Evolutionary conservation across 2,888 invertebrate species (phyloP), one percentile per base, ranked within the genome.

Genomic region (Torymus auratus): DNA sequence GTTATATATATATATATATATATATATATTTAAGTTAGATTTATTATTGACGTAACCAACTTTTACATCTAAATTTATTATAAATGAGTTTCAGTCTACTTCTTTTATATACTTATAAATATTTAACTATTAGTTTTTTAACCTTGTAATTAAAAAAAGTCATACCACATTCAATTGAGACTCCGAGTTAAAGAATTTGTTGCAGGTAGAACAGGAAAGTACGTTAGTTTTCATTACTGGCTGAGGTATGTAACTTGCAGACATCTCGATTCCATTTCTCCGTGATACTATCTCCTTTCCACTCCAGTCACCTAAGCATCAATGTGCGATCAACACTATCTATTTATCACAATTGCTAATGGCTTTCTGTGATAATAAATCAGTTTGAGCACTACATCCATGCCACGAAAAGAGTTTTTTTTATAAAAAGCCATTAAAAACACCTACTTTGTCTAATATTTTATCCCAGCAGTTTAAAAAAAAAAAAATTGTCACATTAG

Each of bases 271-370:
- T n/a, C 17, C 11, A 14, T 28, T 53, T 13, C 70, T 78, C 23
- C 56, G 58, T 56, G 82, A 82, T 28, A 82, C 72, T 28, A 82
- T 77, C 28, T 81, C 79, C 62, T 78, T 72, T 12, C 70, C 83
- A 17, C 77, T 84, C 86, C 84, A 87, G 82, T 85, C 89, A 90
- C 91, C 90, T 91, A 89, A 88, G 90, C 90, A 90, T 89, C 87
- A 90, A 90, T 91, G 90, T 90, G 87, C 86, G 89, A 91, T 91
- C 91, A 91, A 91, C 89, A 90, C 91, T 91, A 91, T 91, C 91
- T 91, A 91, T 91, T 86, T 91, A 91, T 91, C 91, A 91, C 91
- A 90, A 87, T 88, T 87, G 87, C 86, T 83, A 74, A 79, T 75
- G 86, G 86, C 87, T 82, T 85, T 85, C 83, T 88, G 90, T 90